phyloP scores from a whole-genome alignment of 2,113 vertebrate species.

The Picathartes gymnocephalus region DNA sequence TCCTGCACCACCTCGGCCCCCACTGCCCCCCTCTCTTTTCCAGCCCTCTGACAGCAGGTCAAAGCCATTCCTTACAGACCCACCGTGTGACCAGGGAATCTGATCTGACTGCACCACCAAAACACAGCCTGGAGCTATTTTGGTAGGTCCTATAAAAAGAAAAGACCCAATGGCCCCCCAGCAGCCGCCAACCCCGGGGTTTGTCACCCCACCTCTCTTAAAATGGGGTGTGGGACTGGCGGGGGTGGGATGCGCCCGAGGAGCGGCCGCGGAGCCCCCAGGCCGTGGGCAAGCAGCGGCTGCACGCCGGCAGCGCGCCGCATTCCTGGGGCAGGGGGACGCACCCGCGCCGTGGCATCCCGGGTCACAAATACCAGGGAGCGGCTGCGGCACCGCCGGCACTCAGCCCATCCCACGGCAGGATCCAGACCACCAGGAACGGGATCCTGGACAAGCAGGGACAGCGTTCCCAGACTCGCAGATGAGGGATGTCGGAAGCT shows the following conservation, averaged over 20 bases:
- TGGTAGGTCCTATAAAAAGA: background rate
- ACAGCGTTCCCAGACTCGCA: fast-evolving
- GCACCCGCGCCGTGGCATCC: background rate
- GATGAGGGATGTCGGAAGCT: no score
- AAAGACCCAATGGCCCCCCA: background rate
- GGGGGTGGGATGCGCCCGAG: fast-evolving
- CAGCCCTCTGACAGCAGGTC: background rate
- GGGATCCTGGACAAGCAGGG: background rate
- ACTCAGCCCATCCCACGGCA: background rate
- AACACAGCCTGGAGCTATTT: background rate
- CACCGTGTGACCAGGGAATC: background rate
- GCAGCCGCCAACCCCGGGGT: background rate
- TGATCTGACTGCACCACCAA: background rate
- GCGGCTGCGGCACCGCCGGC: background rate
- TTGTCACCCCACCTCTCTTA: background rate
- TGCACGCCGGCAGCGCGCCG: fast-evolving
- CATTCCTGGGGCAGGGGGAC: background rate
- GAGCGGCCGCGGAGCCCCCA: fast-evolving
- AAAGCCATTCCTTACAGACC: background rate
- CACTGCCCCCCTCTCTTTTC: background rate
- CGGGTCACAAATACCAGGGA: background rate
- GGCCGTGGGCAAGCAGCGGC: background rate
- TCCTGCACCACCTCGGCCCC: background rate
- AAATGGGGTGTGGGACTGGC: fast-evolving
- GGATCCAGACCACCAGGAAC: background rate